phyloP scores from a whole-genome alignment of 2,113 vertebrate genomes.

The Polyodon spathula region DNA sequence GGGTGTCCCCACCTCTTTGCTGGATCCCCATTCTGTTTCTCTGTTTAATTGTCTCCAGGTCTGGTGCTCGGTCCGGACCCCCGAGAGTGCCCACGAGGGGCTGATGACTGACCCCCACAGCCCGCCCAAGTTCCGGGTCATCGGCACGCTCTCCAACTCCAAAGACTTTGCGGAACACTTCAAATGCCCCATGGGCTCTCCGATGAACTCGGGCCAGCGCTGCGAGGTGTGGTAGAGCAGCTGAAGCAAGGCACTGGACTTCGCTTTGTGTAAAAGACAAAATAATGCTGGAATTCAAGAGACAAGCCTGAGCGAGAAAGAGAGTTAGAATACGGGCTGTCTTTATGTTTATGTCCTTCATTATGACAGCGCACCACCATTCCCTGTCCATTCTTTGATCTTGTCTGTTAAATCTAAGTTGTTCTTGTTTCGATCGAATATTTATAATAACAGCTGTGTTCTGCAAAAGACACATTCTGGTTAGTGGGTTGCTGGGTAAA shows the following conservation, averaged over 20 bases:
- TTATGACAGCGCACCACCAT: too few relatives aligned
- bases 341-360: neutral
- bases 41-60: slow-evolving; percentile 53
- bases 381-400: too few relatives aligned
- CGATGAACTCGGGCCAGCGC: slow-evolving; percentile 86
- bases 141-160: slow-evolving; percentile 93
- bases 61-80: slow-evolving; percentile 92
- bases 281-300: slow-evolving; percentile 20
- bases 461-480: too few relatives aligned
- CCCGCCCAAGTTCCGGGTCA: slow-evolving; percentile 83
- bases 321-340: slow-evolving; percentile 3
- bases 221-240: slow-evolving; percentile 89
- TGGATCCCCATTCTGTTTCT: neutral
- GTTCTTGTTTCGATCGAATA: too few relatives aligned
- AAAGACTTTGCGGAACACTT: slow-evolving; percentile 87
- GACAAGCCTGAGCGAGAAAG: neutral
- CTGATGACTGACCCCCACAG: slow-evolving; percentile 93
- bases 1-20: neutral
- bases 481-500: too few relatives aligned
- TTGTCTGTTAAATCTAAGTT: too few relatives aligned
- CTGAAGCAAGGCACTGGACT: slow-evolving; percentile 23
- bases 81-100: slow-evolving; percentile 93
- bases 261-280: slow-evolving; percentile 6
- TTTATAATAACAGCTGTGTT: too few relatives aligned
- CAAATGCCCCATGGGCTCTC: slow-evolving; percentile 69